A percentile compares a stretch with the other conserved stretches of the same genome.
Evolutionary conservation across 2,113 vertebrate genomes (phyloP).

Genomic region (Bagarius yarrelli): DNA sequence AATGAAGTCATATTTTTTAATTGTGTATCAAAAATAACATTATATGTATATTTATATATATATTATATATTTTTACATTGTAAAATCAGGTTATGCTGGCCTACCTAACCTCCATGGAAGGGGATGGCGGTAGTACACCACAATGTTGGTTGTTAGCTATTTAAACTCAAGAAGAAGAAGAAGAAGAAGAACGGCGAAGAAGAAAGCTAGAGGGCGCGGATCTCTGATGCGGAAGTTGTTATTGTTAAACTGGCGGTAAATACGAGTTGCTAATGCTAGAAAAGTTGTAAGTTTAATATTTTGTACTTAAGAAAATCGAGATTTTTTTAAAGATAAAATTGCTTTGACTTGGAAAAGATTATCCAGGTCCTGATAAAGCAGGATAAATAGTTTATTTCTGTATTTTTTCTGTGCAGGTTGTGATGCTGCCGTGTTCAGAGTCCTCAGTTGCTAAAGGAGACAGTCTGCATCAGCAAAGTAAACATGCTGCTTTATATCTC

Average conservation of each 20-base stretch:
- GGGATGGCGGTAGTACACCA: not conserved
- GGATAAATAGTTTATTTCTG: not conserved
- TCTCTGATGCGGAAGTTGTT: not conserved
- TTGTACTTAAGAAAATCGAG: too few relatives aligned
- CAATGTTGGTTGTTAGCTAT: not conserved
- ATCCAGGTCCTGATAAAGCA: too few relatives aligned
- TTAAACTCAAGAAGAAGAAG: not conserved
- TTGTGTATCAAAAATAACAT: too few relatives aligned
- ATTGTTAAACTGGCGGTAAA: conserved; percentile 28
- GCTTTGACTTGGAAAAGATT: too few relatives aligned
- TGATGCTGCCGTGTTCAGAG: conserved; percentile 36
- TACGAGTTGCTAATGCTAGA: not conserved
- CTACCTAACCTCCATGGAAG: not conserved
- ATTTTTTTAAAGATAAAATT: too few relatives aligned
- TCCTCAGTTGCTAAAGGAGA: conserved; percentile 52
- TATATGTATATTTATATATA: too few relatives aligned
- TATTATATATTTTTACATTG: too few relatives aligned
- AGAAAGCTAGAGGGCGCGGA: not conserved
- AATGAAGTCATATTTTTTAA: too few relatives aligned
- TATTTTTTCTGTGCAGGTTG: not conserved
- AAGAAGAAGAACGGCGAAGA: not conserved
- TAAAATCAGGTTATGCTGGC: too few relatives aligned
- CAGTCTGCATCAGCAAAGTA: conserved; percentile 66
- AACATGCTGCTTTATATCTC: too few relatives aligned
- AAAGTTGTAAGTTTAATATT: not conserved